Evolutionary conservation across 2,797 vertebrate species (phyloP).

Genomic region (Threskiornis aethiopicus): DNA sequence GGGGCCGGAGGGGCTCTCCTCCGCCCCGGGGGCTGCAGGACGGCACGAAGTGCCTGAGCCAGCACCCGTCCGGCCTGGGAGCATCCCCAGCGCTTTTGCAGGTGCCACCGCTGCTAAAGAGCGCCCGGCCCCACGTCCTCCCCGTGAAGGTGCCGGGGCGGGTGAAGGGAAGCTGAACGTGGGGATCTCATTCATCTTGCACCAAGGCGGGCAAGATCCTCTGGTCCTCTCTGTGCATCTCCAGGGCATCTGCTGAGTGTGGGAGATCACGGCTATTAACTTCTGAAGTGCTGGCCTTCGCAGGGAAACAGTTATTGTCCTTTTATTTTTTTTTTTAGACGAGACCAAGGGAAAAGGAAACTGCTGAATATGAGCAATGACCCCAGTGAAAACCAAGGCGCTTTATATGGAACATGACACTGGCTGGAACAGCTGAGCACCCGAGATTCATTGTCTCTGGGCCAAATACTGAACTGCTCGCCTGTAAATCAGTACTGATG

Average conservation of each 20-base stretch:
- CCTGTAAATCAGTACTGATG: background rate
- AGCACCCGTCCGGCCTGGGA: background rate
- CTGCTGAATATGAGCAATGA: background rate
- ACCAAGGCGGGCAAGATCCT: background rate
- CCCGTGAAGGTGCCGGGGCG: background rate
- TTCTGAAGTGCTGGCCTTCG: background rate
- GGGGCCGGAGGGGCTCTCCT: background rate
- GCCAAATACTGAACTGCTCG: background rate
- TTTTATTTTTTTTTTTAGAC: background rate
- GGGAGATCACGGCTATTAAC: background rate
- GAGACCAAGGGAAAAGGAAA: background rate
- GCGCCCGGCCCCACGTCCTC: background rate
- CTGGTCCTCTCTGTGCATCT: background rate
- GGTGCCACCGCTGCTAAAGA: background rate
- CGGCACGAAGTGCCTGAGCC: background rate
- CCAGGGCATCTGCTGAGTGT: background rate
- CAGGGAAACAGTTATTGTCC: background rate
- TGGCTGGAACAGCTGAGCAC: background rate
- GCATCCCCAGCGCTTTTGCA: background rate
- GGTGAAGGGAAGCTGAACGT: background rate
- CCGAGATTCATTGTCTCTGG: background rate
- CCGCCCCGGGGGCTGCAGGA: background rate
- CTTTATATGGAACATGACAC: background rate
- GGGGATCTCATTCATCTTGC: background rate
- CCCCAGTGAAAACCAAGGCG: background rate